Percentiles rank a stretch among this genome's conserved stretches.
These are phyloP conservation scores for Empis stercorea DNA, from an alignment of 2,888 invertebrate species.

Conservation along the genomic window DNA sequence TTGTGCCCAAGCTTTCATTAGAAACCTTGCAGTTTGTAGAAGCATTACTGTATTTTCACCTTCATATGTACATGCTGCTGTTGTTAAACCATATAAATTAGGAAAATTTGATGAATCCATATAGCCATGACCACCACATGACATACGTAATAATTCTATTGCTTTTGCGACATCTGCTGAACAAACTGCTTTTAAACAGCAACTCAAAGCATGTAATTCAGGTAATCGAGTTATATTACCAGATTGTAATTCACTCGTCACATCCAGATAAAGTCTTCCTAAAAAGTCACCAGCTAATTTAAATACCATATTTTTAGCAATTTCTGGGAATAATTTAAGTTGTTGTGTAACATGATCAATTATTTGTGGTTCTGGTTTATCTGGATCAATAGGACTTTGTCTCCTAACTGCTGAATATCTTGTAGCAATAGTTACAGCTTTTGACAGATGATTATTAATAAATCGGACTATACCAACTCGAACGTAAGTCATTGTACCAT, in stretches of 20 bases:
- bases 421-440: constrained; percentile 75
- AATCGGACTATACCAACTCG: constrained; percentile 68
- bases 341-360: constrained; percentile 91
- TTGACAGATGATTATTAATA: constrained; percentile 55
- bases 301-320: constrained; percentile 68
- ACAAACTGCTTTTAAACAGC: constrained; percentile 78
- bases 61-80: constrained; percentile 86
- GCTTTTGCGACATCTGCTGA: constrained; percentile 56
- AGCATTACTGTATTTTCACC: constrained; percentile 91
- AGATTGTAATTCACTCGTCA: constrained; percentile 59
- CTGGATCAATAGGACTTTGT: constrained; percentile 75
- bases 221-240: constrained; percentile 70
- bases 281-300: constrained; percentile 60
- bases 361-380: constrained; percentile 76
- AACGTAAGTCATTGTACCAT: constrained; percentile 80
- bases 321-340: constrained; percentile 73
- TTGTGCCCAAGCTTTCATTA: constrained; percentile 65
- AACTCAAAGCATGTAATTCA: constrained; percentile 74
- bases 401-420: constrained; percentile 80
- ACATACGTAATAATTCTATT: constrained; percentile 68
- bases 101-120: constrained; percentile 74
- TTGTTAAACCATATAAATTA: constrained; percentile 60
- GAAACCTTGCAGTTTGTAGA: constrained; percentile 74
- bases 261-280: constrained; percentile 69
- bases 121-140: constrained; percentile 95